Evolutionary conservation across 2,113 vertebrate species (phyloP), one percentile per base, ranked within the genome.

Genomic region (Cichladusa arquata): DNA sequence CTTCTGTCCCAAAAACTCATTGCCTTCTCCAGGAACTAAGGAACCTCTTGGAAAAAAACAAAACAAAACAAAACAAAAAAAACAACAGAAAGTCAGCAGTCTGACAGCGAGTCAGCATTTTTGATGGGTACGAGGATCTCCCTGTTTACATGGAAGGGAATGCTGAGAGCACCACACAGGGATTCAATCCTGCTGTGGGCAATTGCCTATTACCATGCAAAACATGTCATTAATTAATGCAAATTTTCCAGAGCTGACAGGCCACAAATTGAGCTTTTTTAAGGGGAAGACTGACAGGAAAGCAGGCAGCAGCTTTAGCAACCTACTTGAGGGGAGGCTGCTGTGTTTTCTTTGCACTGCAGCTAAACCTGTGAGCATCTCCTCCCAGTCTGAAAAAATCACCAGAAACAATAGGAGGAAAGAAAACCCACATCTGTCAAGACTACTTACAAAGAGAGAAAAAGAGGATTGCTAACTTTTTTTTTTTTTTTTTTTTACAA

Each of bases 201-300:
- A 90, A 88, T 24, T 56, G 76, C 76, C n/a, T 77, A 70, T 94
- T 90, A 83, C 71, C 51, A 88, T 93, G 92, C 82, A 90, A 90
- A 92, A 83, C 82, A 53, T 78, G 51, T n/a, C 42, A 94, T 94
- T 94, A 86, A 90, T 92, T 67, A 64, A 88, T 90, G 93, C 60
- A 86, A 71, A 67, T 92, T 93, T 93, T 38, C 40, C 53, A 45
- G 93, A 88, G 80, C 34, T 86, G 93, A 93, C 90, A 95, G 71
- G 84, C 36, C 56, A 45, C 53, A 76, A 62, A 78, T 48, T 58
- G 57, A 58, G 67, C 8, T 74, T 67, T 57, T 60, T 48, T 36
- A 5, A 36, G 34, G 14, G 6, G 18, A 45, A 42, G 18, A 62
- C 23, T 80, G 74, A 81, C 92, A 93, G 38, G 42, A 83, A 93